Conservation (phyloP, 2,797 vertebrate genomes). For the Poecilia velifera region DNA sequence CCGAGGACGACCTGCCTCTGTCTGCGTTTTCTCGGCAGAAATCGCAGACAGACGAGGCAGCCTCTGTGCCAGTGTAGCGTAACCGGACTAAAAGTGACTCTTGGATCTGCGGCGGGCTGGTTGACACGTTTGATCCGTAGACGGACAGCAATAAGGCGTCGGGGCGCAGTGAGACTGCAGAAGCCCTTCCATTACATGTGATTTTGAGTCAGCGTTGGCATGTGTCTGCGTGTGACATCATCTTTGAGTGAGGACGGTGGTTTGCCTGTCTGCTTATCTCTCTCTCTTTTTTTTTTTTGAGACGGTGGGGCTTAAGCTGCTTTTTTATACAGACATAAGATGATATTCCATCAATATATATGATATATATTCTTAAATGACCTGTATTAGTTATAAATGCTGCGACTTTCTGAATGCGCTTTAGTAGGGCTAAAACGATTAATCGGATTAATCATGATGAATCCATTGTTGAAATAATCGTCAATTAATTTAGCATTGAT, state of each 20-base stretch:
- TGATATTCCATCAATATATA: background rate
- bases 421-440: too few relatives aligned
- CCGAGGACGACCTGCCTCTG: conserved; percentile 40
- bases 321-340: background rate
- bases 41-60: conserved; percentile 40
- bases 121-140: conserved; percentile 31
- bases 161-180: conserved; percentile 39
- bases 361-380: background rate
- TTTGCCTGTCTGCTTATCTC: conserved; percentile 6
- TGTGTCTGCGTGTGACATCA: conserved; percentile 50
- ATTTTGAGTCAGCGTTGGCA: conserved; percentile 60
- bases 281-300: background rate
- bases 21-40: conserved; percentile 32
- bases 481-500: too few relatives aligned
- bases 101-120: conserved; percentile 26
- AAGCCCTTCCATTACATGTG: conserved; percentile 42
- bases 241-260: conserved; percentile 49
- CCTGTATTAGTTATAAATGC: conserved; percentile 1
- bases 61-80: conserved; percentile 28
- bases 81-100: conserved; percentile 22
- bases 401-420: conserved; percentile 18
- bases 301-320: background rate
- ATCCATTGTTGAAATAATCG: too few relatives aligned
- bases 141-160: conserved; percentile 46
- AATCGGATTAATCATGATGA: too few relatives aligned